phyloP scores from a whole-genome alignment of 2,888 invertebrate genomes.

The Metellina segmentata region DNA sequence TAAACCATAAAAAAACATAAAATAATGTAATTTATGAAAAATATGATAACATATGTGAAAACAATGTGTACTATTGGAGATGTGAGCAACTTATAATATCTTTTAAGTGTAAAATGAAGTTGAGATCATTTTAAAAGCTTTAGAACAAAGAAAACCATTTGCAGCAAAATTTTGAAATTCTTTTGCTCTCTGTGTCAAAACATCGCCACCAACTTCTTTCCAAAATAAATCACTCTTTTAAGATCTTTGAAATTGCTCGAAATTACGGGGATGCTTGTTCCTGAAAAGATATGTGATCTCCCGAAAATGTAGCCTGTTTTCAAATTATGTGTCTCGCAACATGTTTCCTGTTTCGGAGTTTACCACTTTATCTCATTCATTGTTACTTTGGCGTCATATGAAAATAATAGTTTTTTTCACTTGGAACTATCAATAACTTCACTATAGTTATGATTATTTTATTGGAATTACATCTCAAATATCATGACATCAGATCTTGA shows the following conservation, averaged over 20 bases:
- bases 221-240: slow-evolving; percentile 57
- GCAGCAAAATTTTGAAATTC: background rate
- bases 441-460: no score
- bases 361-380: background rate
- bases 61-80: no score
- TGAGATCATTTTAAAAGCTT: no score
- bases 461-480: no score
- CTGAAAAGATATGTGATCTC: slow-evolving; percentile 66
- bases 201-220: background rate
- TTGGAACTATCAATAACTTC: no score
- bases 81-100: no score
- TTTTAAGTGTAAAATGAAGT: no score
- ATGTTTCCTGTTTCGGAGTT: background rate
- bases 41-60: no score
- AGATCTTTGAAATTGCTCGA: slow-evolving; percentile 37
- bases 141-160: background rate
- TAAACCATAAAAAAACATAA: no score
- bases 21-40: no score
- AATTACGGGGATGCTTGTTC: slow-evolving; percentile 60
- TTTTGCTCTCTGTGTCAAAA: background rate
- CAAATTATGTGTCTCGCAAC: slow-evolving; percentile 62
- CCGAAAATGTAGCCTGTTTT: slow-evolving; percentile 49
- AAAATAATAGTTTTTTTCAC: background rate
- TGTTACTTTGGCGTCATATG: slow-evolving; percentile 33
- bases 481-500: no score